phyloP scores from a whole-genome alignment of 2,888 invertebrate species.

The Crematogaster levior region DNA sequence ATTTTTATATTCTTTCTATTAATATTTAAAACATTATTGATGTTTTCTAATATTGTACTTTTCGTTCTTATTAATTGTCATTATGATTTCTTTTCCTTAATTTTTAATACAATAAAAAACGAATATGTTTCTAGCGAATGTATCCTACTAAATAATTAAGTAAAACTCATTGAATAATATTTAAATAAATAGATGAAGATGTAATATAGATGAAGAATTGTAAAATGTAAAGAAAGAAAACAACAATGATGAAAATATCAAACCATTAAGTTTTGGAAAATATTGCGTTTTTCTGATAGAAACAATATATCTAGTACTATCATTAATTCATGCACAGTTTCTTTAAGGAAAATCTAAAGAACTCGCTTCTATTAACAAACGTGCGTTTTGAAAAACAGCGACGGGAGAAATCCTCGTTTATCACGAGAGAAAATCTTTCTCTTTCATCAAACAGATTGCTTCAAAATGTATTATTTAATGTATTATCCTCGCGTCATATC shows the following conservation, averaged over 20 bases:
- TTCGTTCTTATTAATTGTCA: no score
- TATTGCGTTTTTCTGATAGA: not conserved
- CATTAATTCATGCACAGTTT: not conserved
- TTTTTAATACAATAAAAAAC: no score
- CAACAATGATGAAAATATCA: not conserved
- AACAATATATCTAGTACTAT: not conserved
- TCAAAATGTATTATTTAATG: constrained; percentile 44
- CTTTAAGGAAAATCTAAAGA: not conserved
- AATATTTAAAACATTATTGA: no score
- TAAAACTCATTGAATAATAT: not conserved
- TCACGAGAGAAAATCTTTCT: not conserved
- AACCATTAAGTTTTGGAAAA: not conserved
- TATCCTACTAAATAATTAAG: no score
- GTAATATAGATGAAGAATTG: not conserved
- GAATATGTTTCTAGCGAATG: no score
- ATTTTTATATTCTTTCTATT: no score
- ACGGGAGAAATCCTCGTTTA: not conserved
- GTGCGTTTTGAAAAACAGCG: not conserved
- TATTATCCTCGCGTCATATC: constrained; percentile 34
- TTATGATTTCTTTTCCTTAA: no score
- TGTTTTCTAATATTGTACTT: no score
- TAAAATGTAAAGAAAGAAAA: not conserved
- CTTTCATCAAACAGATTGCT: not conserved
- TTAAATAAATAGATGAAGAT: not conserved
- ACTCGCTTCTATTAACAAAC: not conserved